Evolutionary conservation across 2,113 vertebrate species (phyloP).

Genomic region (Trematomus loennbergii): DNA sequence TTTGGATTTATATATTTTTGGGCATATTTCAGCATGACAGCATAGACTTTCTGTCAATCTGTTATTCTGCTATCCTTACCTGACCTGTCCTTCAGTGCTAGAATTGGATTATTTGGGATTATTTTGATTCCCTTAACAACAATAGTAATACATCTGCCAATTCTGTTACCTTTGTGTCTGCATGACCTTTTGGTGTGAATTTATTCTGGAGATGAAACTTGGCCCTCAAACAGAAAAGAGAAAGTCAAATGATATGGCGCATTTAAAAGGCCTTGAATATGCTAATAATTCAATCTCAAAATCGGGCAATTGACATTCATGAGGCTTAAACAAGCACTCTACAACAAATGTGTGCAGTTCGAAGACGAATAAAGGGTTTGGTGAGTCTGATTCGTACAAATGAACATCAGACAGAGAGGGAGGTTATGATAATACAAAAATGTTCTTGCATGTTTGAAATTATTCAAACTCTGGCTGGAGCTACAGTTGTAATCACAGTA

Average conservation of each 20-base stretch:
- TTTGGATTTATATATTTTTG: neutral
- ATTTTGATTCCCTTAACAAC: neutral
- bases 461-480: conserved; percentile 12
- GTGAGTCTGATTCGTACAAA: neutral
- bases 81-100: neutral
- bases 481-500: conserved; percentile 16
- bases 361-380: neutral
- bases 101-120: neutral
- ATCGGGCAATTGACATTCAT: neutral
- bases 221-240: neutral
- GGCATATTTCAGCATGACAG: neutral
- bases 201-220: neutral
- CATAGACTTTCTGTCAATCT: neutral
- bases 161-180: neutral
- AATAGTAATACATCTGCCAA: neutral
- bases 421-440: neutral
- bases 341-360: too few species aligned
- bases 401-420: neutral
- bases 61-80: neutral
- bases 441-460: neutral
- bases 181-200: neutral
- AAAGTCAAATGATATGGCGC: neutral
- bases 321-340: neutral
- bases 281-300: neutral
- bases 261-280: neutral